Evolutionary conservation across 2,113 vertebrate species (phyloP).

Genomic region (Sphyrna mokarran): DNA sequence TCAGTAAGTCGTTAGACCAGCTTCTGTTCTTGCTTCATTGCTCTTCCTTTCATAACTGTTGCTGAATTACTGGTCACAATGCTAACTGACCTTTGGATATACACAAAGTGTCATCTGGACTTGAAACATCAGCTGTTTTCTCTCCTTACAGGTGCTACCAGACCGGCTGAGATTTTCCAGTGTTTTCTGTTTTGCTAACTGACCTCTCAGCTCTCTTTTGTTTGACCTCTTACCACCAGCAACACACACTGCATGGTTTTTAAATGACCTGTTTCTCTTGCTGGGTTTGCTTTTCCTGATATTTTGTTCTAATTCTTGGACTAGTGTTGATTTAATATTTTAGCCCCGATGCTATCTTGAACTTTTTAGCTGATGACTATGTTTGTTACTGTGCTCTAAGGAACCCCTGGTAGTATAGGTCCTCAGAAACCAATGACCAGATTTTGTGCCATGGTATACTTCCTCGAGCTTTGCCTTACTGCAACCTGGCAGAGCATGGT

Average conservation of each 20-base stretch:
- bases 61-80: background rate
- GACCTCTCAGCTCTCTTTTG: background rate
- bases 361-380: background rate
- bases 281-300: background rate
- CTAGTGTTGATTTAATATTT: background rate
- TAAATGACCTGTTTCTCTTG: background rate
- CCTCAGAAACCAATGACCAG: background rate
- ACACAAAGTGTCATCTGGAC: no score
- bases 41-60: background rate
- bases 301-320: background rate
- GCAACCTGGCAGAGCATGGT: background rate
- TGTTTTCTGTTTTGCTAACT: no score
- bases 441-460: background rate
- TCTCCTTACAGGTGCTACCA: no score
- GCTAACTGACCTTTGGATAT: background rate
- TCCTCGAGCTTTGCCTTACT: background rate
- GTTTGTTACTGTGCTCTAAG: background rate
- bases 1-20: background rate
- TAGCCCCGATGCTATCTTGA: background rate
- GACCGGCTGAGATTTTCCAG: no score
- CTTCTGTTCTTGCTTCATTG: background rate
- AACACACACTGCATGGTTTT: background rate
- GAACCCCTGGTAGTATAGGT: background rate
- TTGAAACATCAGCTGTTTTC: no score
- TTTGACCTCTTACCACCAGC: background rate